Conservation (phyloP, 1,140 invertebrate species). For the Listronotus oregonensis region DNA sequence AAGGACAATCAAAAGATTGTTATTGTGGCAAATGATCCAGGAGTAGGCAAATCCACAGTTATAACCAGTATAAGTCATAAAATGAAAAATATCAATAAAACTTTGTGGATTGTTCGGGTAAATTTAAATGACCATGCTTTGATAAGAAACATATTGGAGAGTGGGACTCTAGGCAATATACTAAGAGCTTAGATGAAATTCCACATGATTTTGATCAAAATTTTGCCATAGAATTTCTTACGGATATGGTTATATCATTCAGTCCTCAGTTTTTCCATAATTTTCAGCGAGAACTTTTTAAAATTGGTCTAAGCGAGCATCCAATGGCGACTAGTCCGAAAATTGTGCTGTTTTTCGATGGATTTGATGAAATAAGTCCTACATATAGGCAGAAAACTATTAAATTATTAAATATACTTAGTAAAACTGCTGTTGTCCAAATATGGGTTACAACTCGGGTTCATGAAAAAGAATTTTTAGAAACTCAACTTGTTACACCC, state of each 20-base stretch:
- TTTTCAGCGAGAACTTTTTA: constrained; percentile 7
- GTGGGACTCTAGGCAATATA: background rate
- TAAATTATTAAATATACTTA: background rate
- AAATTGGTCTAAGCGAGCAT: background rate
- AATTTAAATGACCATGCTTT: constrained; percentile 4
- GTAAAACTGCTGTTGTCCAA: background rate
- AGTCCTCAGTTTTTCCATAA: background rate
- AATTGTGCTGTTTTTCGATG: constrained; percentile 5
- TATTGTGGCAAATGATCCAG: constrained; percentile 4
- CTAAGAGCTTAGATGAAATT: constrained; percentile 2
- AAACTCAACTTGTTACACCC: background rate
- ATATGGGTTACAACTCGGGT: constrained; percentile 6
- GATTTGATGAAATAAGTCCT: constrained; percentile 12
- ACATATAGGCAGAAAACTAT: constrained; percentile 1
- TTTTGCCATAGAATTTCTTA: background rate
- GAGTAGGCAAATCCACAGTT: constrained; percentile 4
- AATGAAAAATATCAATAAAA: background rate
- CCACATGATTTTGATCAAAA: background rate
- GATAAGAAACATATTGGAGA: background rate
- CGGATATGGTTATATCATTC: background rate
- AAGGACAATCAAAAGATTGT: background rate
- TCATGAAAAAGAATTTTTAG: constrained; percentile 4
- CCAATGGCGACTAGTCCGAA: background rate
- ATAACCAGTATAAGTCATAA: constrained; percentile 3
- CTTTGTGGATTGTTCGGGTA: background rate